Base-by-base conservation (phyloP, 2,113 vertebrate species). In the Eubucco bourcierii region DNA sequence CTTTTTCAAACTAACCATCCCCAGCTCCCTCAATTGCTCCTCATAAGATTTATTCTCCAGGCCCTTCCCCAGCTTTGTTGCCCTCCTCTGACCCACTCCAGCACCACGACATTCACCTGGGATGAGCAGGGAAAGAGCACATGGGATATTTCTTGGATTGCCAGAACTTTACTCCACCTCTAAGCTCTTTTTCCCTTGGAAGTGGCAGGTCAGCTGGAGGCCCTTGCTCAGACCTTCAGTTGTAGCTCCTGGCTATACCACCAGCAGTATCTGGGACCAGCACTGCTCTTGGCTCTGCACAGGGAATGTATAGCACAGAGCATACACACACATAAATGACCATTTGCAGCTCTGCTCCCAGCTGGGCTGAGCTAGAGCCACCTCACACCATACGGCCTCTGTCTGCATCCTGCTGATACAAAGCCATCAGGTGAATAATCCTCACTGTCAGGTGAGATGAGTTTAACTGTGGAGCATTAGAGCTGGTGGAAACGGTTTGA, bases 61-160 rank as follows among this genome's bases (percentile, higher is more conserved):
- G 41, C 41, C 41, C 41, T 44, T 15, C 15, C 15, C 41, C 41
- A 44, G 41, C 13, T 44, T 44, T 9, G 41, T 44, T 44, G 41
- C 41, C 15, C 9, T 39, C 37, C 37, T 39, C 37, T 39, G 37
- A 39, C 37, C 37, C 37, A 39, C 44, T 46, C 44, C 16, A 46
- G 44, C 44, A 46, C 16, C 16, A 18, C 44, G 16, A 46, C 44
- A 46, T 46, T 46, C 53, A 29, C 14, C 24, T 29, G 23, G n/a
- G 29, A 14, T 4, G 12, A 72, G 70, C 37, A 56, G 7, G 9
- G 12, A 44, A 80, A n/a, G 70, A 74, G 17, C 4, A 44, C 0
- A 1, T 3, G 33, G 41, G 50, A 1, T 10, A 31, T 53, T 81
- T 68, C 4, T 73, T 0, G 0, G 7, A 7, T 47, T 70, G 11